A percentile compares a stretch with the other conserved stretches of the same genome.
Conservation (phyloP, 2,113 vertebrate genomes). For the Anarrhichthys ocellatus region DNA sequence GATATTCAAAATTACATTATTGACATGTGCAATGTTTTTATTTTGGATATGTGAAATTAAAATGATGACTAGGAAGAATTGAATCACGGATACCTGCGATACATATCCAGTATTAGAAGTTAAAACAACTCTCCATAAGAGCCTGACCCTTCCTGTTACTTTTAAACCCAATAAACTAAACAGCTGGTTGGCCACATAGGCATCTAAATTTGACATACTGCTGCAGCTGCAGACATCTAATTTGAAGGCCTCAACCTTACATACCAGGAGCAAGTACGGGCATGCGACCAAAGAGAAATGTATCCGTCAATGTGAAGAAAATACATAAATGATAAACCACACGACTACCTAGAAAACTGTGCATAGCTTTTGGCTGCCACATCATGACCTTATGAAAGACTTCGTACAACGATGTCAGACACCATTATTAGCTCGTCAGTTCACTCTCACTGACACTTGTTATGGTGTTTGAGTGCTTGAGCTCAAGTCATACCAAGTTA, state of each 20-base stretch:
- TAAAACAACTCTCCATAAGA: not conserved
- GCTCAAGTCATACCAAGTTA: too few species aligned
- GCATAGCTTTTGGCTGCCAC: not conserved
- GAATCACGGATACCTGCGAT: not conserved
- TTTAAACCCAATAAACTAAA: not conserved
- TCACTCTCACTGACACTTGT: not conserved
- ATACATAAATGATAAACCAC: not conserved
- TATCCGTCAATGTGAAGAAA: not conserved
- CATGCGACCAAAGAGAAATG: slow-evolving; percentile 39
- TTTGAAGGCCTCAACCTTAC: slow-evolving; percentile 29
- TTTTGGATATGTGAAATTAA: not conserved
- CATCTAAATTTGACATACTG: not conserved
- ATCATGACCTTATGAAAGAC: not conserved
- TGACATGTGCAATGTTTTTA: not conserved
- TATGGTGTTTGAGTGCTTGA: not conserved
- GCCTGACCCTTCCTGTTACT: not conserved
- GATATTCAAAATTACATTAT: not conserved
- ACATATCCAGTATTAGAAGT: not conserved
- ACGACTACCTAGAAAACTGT: not conserved
- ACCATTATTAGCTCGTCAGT: not conserved
- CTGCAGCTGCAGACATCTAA: slow-evolving; percentile 27
- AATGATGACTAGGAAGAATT: not conserved
- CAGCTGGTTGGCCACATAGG: slow-evolving; percentile 10
- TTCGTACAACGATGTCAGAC: not conserved
- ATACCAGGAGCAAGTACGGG: slow-evolving; percentile 59